Percentiles rank a stretch among this genome's conserved stretches.
Conservation (phyloP, 1,140 invertebrate genomes). For the Sipha flava region DNA sequence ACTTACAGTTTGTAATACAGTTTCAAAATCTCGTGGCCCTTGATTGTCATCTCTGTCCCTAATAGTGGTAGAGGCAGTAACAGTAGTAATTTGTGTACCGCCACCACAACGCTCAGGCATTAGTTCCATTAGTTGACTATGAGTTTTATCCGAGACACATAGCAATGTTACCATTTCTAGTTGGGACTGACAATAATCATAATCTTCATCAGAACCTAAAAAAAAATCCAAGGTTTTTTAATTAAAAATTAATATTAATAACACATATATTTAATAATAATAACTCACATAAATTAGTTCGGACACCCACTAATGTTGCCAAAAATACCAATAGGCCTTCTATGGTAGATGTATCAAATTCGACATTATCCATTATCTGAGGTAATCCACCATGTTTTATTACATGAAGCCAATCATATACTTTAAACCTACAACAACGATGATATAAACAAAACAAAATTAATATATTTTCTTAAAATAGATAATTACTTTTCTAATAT, state of each 20-base stretch:
- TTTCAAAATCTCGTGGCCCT: slow-evolving; percentile 32
- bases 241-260: not conserved
- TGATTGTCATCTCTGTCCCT: slow-evolving; percentile 45
- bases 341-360: slow-evolving; percentile 70
- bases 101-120: slow-evolving; percentile 91
- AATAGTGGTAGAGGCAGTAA: slow-evolving; percentile 41
- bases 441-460: slow-evolving; percentile 75
- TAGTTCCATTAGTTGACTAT: slow-evolving; percentile 86
- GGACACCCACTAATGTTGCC: slow-evolving; percentile 76
- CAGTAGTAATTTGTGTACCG: slow-evolving; percentile 40
- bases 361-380: slow-evolving; percentile 41
- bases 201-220: slow-evolving; percentile 50
- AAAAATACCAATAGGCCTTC: slow-evolving; percentile 87
- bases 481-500: slow-evolving; percentile 73
- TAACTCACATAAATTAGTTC: slow-evolving; percentile 74
- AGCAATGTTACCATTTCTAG: slow-evolving; percentile 88
- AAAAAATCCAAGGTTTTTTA: slow-evolving; percentile 17
- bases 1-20: slow-evolving; percentile 28
- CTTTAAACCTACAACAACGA: slow-evolving; percentile 73
- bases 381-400: slow-evolving; percentile 37
- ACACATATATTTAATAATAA: not conserved
- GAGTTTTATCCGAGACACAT: slow-evolving; percentile 88
- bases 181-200: slow-evolving; percentile 53
- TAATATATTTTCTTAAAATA: slow-evolving; percentile 52
- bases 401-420: slow-evolving; percentile 52